Percentiles rank a stretch among this genome's conserved stretches.
Evolutionary conservation across 2,888 invertebrate genomes (phyloP).

Genomic region (Drosophila helvetica): DNA sequence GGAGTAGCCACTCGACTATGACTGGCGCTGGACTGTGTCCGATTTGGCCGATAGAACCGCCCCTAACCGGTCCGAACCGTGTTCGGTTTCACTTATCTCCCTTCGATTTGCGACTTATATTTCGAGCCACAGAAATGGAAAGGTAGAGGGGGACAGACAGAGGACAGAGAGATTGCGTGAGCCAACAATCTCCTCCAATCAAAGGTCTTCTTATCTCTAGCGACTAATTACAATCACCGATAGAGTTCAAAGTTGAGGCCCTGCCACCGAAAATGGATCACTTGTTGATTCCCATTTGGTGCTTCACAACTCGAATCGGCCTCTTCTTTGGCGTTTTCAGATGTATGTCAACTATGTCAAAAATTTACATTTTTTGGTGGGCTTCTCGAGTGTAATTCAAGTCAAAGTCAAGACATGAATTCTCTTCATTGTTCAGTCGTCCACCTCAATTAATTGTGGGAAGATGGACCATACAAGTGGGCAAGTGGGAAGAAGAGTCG

Average conservation of each 20-base stretch:
- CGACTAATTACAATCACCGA: conserved; percentile 32
- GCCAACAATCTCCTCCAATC: conserved; percentile 18
- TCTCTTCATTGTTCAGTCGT: conserved; percentile 25
- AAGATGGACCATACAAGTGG: not conserved
- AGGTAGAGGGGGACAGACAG: conserved; percentile 6
- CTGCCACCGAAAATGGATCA: not conserved
- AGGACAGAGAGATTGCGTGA: conserved; percentile 15
- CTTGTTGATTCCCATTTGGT: not conserved
- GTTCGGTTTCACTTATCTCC: conserved; percentile 44
- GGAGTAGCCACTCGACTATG: conserved; percentile 53
- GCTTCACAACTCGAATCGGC: conserved; percentile 26
- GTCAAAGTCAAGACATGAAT: conserved; percentile 8
- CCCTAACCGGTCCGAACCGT: conserved; percentile 40
- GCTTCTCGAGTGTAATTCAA: conserved; percentile 26
- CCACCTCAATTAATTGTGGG: conserved; percentile 22
- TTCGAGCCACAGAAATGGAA: conserved; percentile 9
- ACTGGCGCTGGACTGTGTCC: conserved; percentile 33
- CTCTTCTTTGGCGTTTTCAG: conserved; percentile 1
- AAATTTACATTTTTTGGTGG: conserved; percentile 26
- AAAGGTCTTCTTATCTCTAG: conserved; percentile 27
- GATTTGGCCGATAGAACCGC: conserved; percentile 36
- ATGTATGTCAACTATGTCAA: conserved; percentile 41
- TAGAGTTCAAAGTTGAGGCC: conserved; percentile 14
- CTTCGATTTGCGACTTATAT: conserved; percentile 42
- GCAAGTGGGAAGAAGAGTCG: not conserved